phyloP scores from a whole-genome alignment of 2,113 vertebrate genomes.

The Empidonax traillii region DNA sequence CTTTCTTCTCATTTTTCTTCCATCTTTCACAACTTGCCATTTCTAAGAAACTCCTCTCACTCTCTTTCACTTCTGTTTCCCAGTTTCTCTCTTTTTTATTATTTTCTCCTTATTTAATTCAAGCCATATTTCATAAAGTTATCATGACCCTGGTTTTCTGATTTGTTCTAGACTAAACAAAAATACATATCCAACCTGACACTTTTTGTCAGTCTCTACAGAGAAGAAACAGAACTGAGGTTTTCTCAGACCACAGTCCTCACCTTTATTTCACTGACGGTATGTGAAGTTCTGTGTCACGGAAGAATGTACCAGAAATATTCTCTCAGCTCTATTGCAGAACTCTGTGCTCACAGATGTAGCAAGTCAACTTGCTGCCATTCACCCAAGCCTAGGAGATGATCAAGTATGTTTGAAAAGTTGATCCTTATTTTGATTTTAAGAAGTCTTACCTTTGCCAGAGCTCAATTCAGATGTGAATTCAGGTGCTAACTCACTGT shows the following conservation, averaged over 20 bases:
- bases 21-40: background rate
- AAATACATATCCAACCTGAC: background rate
- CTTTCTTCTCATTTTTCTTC: background rate
- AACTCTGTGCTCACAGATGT: background rate
- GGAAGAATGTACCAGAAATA: background rate
- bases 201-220: background rate
- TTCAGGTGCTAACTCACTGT: constrained; percentile 15
- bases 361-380: background rate
- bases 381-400: background rate
- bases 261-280: background rate
- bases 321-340: constrained; percentile 5
- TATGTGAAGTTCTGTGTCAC: background rate
- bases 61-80: background rate
- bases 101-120: background rate
- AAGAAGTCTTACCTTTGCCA: background rate
- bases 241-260: background rate
- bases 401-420: constrained; percentile 1
- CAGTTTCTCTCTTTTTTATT: background rate
- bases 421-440: background rate
- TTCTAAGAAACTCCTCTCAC: background rate
- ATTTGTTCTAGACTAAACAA: background rate
- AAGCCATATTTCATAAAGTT: background rate
- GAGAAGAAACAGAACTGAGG: background rate
- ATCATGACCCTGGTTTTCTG: background rate
- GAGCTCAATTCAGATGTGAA: constrained; percentile 7